Evolutionary conservation across 2,888 invertebrate genomes (phyloP).

Genomic region (Helobdella robusta): DNA sequence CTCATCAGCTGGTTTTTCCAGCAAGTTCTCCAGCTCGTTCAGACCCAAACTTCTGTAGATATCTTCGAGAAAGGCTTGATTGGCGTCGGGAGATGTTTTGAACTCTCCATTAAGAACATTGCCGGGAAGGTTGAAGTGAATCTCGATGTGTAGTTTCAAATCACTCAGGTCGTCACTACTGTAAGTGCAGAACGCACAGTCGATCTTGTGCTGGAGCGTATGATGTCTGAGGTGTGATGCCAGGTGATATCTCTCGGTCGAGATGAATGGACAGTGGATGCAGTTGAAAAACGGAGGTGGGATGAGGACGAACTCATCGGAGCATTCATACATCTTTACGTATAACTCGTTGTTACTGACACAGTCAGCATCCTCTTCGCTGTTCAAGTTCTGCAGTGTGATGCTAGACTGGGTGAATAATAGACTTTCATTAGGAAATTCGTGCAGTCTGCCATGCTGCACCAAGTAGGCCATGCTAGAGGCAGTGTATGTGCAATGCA

Average conservation of each 20-base stretch:
- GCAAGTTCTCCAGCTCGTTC: no score
- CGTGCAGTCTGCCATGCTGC: constrained; percentile 8
- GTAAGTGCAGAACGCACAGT: constrained; percentile 11
- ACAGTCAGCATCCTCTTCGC: neutral
- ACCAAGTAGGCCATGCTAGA: constrained; percentile 4
- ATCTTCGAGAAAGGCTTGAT: no score
- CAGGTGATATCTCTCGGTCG: neutral
- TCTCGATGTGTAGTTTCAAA: constrained; percentile 1
- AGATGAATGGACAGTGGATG: constrained; percentile 15
- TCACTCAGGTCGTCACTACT: neutral
- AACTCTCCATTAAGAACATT: constrained; percentile 7
- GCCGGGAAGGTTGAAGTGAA: constrained; percentile 14
- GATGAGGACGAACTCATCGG: neutral
- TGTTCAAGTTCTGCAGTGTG: neutral
- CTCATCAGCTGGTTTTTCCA: no score
- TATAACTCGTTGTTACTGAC: neutral
- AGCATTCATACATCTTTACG: constrained; percentile 15
- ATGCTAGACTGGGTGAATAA: constrained; percentile 12
- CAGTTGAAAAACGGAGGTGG: constrained; percentile 8
- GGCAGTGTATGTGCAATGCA: constrained; percentile 15
- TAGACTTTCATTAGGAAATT: constrained; percentile 12
- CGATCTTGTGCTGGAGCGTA: neutral
- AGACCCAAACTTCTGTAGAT: no score
- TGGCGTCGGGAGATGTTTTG: no score
- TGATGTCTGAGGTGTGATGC: constrained; percentile 8